Evolutionary conservation across 2,113 vertebrate species (phyloP), one percentile per base, ranked within the genome.

Genomic region (Scalopus aquaticus): DNA sequence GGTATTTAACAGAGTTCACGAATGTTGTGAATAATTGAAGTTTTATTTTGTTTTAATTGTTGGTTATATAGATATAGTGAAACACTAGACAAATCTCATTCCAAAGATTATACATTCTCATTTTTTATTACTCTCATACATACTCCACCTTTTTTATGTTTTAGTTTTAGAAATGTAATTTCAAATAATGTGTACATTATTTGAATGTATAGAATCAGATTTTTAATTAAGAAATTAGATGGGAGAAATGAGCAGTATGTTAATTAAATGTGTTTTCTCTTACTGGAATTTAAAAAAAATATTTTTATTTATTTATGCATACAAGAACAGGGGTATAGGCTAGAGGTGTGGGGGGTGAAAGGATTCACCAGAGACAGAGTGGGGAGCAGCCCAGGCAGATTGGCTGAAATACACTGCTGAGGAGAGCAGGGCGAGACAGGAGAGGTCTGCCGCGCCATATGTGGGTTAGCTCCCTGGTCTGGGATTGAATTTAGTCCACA

Each of bases 151-250:
- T 91, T 86, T 79, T 82, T 78, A 76, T 62, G 13, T 51, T 88
- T 56, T 32, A 54, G 13, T 80, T 82, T 86, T 76, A 30, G 11
- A 82, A 88, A 39, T 76, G 10, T 74, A 65, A 86, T 85, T 74
- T 92, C 10, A 67, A n/a, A n/a, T n/a, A n/a, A 92, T 65, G 81
- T 95, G 32, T 15, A 69, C 62, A 51, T 76, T 46, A 67, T 81
- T 85, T 84, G 62, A 86, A 88, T 56, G 70, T 90, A 62, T 22
- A 74, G 30, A 94, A 69, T 73, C 19, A 51, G 56, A 37, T 77
- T 92, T 69, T 94, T 84, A 76, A 70, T 77, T 85, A 85, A 54
- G 12, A 86, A 93, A 79, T 46, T 85, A 19, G 15, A 46, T 67
- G 22, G 9, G 28, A 81, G 39, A 88, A 91, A 49, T 78, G 22